Base-by-base conservation (phyloP, 1,140 invertebrate species). In the Calephelis virginiensis region DNA sequence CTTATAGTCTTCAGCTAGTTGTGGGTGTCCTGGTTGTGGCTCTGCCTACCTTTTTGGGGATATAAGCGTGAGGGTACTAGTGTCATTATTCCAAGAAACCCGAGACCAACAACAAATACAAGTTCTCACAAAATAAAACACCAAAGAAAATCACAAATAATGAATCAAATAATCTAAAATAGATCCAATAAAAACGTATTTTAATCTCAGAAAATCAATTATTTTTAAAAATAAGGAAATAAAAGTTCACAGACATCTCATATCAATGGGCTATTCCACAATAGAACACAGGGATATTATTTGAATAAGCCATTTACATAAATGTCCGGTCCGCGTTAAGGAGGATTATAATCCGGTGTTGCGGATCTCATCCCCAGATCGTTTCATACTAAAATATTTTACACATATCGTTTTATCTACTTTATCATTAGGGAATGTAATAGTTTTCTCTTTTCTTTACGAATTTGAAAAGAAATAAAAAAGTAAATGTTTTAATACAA, bases 371-470 rank as follows among this genome's bases (percentile, higher is more conserved):
- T 53, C 14, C 59, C 67, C n/a, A 53, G 50, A 47, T 14, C 61
- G 50, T 68, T 68, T 56, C 47, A 68, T 14, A 63, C 61, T 63
- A 68, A 49, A 68, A 68, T 68, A 68, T 56, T 61, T 68, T 68
- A 49, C 61, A 68, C 63, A 14, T 17, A 53, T 53, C 5, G 5
- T 4, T 28, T 28, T 28, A 28, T 28, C 28, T 50, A 13, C 49
- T 50, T 53, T 53, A 53, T 28, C 14, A 11, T 53, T 53, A 3
- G 11, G 11, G 50, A 14, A 8, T 17, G 50, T 50, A 17, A 10
- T 14, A 28, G 28, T 28, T 28, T 28, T 28, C 28, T 2, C 28
- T 28, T 28, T 28, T 28, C 14, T 17, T 53, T 53, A 53, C 50
- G 10, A 53, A 11, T 4, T 28, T 28, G 5, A 28, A 28, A 28